Evolutionary conservation across 1,140 invertebrate genomes (phyloP).

Genomic region (Drosophila setifemur): DNA sequence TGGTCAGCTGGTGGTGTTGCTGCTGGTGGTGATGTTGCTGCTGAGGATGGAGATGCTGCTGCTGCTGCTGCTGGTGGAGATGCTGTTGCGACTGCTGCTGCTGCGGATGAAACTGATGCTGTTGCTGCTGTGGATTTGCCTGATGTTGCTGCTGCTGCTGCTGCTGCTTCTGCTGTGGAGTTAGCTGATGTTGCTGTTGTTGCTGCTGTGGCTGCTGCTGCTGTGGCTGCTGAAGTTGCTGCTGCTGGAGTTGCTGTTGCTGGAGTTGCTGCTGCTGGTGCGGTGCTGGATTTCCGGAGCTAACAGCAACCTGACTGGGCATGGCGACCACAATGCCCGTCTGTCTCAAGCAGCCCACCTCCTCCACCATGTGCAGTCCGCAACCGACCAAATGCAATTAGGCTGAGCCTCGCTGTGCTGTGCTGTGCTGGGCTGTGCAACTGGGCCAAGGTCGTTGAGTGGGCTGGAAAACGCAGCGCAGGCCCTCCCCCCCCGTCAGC

Average conservation of each 20-base stretch:
- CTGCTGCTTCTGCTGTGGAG: background rate
- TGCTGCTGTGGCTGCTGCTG: background rate
- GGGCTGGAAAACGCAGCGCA: background rate
- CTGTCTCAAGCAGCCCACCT: slow-evolving; percentile 65
- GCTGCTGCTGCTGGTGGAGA: background rate
- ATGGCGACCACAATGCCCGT: slow-evolving; percentile 58
- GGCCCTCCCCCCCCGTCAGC: too few relatives aligned
- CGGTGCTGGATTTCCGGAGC: slow-evolving; percentile 23
- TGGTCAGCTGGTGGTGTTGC: slow-evolving; percentile 44
- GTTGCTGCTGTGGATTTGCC: slow-evolving; percentile 8
- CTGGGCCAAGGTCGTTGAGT: slow-evolving; percentile 65
- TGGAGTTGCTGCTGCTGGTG: background rate
- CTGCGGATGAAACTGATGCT: slow-evolving; percentile 4
- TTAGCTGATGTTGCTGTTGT: background rate
- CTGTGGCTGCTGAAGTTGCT: background rate
- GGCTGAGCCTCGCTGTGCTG: too few relatives aligned
- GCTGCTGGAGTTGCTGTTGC: background rate
- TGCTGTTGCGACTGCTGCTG: slow-evolving; percentile 1
- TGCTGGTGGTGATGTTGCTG: slow-evolving; percentile 6
- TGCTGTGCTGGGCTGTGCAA: too few relatives aligned
- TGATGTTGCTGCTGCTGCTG: background rate
- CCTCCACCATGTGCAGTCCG: slow-evolving; percentile 55
- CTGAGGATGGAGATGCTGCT: slow-evolving; percentile 4
- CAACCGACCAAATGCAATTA: slow-evolving; percentile 40
- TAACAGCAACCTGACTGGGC: slow-evolving; percentile 49